Percentiles rank a stretch among this genome's conserved stretches.
Conservation (phyloP, 2,888 invertebrate genomes). For the Aphodius granarius region DNA sequence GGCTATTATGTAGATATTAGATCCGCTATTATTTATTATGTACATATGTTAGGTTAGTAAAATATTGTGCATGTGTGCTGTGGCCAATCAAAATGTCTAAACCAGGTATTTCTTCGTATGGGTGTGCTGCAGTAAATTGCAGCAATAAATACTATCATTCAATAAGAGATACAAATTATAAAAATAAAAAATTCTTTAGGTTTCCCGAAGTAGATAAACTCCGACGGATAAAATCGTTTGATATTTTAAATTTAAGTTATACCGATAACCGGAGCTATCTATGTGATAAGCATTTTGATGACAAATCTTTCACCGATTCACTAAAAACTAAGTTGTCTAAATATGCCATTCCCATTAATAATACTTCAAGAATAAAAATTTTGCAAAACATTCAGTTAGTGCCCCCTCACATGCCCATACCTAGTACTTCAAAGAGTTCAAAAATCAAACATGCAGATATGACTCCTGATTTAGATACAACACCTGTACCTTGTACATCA, state of each 20-base stretch:
- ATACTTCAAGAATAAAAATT: not conserved
- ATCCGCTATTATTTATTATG: not conserved
- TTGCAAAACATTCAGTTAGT: not conserved
- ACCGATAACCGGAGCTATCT: not conserved
- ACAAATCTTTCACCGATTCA: not conserved
- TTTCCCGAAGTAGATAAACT: not conserved
- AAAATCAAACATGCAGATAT: too few relatives aligned
- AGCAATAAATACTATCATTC: not conserved
- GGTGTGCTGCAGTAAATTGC: constrained; percentile 2
- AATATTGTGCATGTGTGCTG: not conserved
- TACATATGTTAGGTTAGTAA: not conserved
- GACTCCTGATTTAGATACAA: too few relatives aligned
- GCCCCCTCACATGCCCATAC: not conserved
- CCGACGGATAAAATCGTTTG: not conserved
- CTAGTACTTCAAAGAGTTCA: too few relatives aligned
- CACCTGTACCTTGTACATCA: too few relatives aligned
- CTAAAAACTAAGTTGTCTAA: not conserved
- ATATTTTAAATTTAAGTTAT: not conserved
- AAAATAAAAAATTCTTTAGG: not conserved
- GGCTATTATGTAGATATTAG: too few relatives aligned
- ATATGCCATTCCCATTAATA: not conserved
- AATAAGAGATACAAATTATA: not conserved
- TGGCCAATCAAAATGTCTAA: not conserved
- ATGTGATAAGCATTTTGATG: not conserved
- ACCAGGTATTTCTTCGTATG: not conserved